A percentile compares a stretch with the other conserved stretches of the same genome.
These are phyloP conservation scores for Eulithis prunata DNA, from an alignment of 2,888 invertebrate species.

Conservation along the genomic window DNA sequence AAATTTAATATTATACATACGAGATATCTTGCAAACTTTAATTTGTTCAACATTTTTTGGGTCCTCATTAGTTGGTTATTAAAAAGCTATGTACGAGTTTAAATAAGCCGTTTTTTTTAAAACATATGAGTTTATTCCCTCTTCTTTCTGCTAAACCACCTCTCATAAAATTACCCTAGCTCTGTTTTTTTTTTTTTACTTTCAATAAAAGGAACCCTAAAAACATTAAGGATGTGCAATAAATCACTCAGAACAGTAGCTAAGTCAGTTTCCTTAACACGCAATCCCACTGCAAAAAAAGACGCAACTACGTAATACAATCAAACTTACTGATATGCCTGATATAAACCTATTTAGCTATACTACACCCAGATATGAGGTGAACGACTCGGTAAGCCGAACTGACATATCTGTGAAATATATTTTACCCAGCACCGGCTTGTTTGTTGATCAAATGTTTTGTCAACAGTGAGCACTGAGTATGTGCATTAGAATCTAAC, in stretches of 20 bases:
- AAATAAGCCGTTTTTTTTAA: too few relatives aligned
- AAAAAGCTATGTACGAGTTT: too few relatives aligned
- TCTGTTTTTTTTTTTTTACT: not conserved
- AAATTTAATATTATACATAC: too few relatives aligned
- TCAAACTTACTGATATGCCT: constrained; percentile 41
- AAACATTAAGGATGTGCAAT: constrained; percentile 18
- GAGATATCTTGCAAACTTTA: too few relatives aligned
- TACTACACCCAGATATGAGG: constrained; percentile 34
- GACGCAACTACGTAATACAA: constrained; percentile 29
- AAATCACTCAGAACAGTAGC: constrained; percentile 20
- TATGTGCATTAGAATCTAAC: constrained; percentile 6
- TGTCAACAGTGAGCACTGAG: constrained; percentile 4
- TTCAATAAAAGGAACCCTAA: constrained; percentile 4
- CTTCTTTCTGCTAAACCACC: too few relatives aligned
- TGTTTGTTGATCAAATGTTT: constrained; percentile 26
- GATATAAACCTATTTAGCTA: constrained; percentile 48
- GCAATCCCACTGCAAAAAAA: constrained; percentile 16
- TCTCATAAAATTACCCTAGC: too few relatives aligned
- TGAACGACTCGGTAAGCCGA: constrained; percentile 52
- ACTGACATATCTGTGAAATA: constrained; percentile 43
- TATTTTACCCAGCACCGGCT: constrained; percentile 20
- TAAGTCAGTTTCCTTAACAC: constrained; percentile 21
- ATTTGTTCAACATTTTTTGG: too few relatives aligned
- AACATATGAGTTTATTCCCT: too few relatives aligned
- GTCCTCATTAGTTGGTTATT: too few relatives aligned